Percentiles rank a stretch among this genome's conserved stretches.
Conservation (phyloP, 2,888 invertebrate genomes). For the Frankliniella intonsa region DNA sequence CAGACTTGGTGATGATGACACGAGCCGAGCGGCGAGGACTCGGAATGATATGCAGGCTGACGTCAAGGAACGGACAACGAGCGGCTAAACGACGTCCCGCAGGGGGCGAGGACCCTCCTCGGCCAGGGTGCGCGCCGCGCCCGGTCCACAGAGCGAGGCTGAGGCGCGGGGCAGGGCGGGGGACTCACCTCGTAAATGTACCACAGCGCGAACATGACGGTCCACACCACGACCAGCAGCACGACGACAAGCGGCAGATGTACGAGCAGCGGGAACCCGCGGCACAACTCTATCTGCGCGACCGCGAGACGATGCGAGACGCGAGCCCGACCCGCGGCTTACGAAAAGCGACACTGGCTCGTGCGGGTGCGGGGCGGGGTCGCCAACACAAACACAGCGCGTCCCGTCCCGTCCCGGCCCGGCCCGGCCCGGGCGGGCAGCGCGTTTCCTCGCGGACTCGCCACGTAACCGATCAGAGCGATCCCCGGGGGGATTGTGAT, state of each 20-base stretch:
- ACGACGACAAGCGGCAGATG: not conserved
- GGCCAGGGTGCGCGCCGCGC: not conserved
- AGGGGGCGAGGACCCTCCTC: not conserved
- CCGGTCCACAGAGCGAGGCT: not conserved
- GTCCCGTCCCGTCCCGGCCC: not conserved
- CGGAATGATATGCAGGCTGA: no score
- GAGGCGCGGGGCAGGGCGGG: not conserved
- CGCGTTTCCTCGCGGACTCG: no score
- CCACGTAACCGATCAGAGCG: not conserved
- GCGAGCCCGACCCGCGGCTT: no score
- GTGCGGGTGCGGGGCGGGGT: constrained; percentile 30
- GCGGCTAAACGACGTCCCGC: no score
- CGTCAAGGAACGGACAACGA: no score
- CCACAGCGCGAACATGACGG: constrained; percentile 30
- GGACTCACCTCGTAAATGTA: constrained; percentile 29
- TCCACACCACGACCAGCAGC: not conserved
- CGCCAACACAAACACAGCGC: constrained; percentile 36
- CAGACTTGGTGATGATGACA: not conserved
- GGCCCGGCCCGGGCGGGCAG: not conserved
- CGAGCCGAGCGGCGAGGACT: not conserved
- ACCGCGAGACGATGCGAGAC: no score
- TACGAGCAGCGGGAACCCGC: no score
- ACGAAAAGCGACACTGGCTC: not conserved
- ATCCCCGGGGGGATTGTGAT: not conserved
- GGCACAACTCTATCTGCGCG: no score